Percentiles rank a stretch among this genome's conserved stretches.
phyloP scores from a whole-genome alignment of 2,797 vertebrate species.

The Cossypha niveicapilla region DNA sequence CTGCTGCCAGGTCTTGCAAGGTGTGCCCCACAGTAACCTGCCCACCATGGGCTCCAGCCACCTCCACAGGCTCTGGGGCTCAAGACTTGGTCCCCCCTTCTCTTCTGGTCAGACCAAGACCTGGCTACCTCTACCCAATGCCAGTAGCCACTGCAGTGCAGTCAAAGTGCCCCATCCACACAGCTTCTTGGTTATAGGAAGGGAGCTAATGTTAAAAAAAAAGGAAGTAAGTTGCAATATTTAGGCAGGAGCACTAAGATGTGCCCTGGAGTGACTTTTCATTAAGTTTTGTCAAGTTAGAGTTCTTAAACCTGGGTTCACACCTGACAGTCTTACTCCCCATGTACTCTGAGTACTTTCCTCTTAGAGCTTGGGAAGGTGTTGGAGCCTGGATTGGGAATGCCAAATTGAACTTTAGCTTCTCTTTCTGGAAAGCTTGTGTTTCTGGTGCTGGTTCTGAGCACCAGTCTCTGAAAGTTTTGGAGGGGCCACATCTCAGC shows the following conservation, averaged over 20 bases:
- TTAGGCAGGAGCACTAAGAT: neutral
- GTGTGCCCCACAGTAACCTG: neutral
- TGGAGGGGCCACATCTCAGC: neutral
- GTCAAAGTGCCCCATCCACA: rapidly evolving
- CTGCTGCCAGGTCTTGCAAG: neutral
- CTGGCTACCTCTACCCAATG: rapidly evolving
- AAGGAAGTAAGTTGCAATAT: neutral
- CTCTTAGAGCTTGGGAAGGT: neutral
- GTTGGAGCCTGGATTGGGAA: neutral
- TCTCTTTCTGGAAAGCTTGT: neutral
- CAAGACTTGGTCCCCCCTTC: rapidly evolving
- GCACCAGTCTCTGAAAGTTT: neutral
- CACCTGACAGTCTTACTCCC: neutral
- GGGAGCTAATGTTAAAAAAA: neutral
- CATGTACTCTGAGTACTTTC: neutral
- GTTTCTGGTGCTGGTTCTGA: neutral
- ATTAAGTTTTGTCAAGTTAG: neutral
- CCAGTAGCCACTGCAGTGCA: neutral
- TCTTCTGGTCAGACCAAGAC: too few species aligned
- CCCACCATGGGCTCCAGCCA: too few species aligned
- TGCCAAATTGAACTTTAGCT: neutral
- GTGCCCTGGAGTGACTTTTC: neutral
- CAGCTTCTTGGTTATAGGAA: too few species aligned
- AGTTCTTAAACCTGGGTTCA: neutral
- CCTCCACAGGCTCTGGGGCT: neutral